phyloP scores from a whole-genome alignment of 2,888 invertebrate species.

The Tachina fera region DNA sequence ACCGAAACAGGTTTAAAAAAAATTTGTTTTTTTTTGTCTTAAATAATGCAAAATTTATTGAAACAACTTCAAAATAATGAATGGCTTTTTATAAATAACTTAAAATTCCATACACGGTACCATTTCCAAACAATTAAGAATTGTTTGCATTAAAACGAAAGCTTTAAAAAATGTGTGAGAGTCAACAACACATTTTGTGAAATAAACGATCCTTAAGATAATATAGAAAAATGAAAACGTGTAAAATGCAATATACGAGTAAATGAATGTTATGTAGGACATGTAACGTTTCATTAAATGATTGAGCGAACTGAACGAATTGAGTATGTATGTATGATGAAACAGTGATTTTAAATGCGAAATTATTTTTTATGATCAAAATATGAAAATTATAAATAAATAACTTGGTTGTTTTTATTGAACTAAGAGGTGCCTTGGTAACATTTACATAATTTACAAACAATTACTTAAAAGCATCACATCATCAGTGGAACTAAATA shows the following conservation, averaged over 20 bases:
- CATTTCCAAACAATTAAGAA: conserved; percentile 12
- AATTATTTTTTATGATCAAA: conserved; percentile 20
- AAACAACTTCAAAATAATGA: neutral
- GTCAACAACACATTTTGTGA: neutral
- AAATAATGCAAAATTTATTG: neutral
- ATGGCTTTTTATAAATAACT: conserved; percentile 9
- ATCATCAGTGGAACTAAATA: conserved; percentile 46
- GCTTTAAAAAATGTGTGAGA: neutral
- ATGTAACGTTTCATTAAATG: neutral
- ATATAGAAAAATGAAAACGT: neutral
- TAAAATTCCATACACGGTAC: neutral
- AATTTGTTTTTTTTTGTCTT: neutral
- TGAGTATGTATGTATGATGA: neutral
- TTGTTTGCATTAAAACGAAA: conserved; percentile 11
- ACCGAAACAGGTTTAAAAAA: conserved; percentile 2
- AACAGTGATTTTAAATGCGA: neutral
- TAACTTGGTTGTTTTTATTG: conserved; percentile 1
- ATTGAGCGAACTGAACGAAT: conserved; percentile 15
- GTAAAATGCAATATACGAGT: conserved; percentile 8
- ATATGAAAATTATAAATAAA: conserved; percentile 21
- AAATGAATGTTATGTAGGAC: conserved; percentile 31
- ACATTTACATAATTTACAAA: conserved; percentile 51
- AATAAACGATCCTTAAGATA: conserved; percentile 23
- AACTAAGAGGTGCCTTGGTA: conserved; percentile 56
- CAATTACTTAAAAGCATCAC: conserved; percentile 13